Base-by-base conservation (phyloP, 2,888 invertebrate species). In the Ormyrus rosae region DNA sequence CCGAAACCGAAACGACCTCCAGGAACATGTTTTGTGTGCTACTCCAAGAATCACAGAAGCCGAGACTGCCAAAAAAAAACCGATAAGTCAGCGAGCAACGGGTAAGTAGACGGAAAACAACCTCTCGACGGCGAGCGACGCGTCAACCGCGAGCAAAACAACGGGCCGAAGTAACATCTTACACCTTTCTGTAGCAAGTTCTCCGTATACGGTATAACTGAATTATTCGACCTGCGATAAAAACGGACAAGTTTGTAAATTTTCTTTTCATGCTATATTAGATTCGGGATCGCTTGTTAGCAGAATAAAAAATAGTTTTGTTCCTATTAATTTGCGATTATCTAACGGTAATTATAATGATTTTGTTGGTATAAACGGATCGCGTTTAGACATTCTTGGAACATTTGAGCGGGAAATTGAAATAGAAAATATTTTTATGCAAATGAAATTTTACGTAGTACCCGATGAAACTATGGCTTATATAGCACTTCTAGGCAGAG, bases 1-100 rank as follows among this genome's bases (percentile, higher is more conserved):
- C 10, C 11, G 19, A 69, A 75, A 61, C 64, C 63, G 19, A 61
- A 51, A 55, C 13, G 80, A 48, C 71, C 65, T n/a, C 13, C 11
- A 34, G 79, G 79, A 11, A 51, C 82, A 0, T 79, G 79, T 53
- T 82, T 80, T n/a, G 8, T 10, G 6, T 76, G 76, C n/a, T 61
- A 73, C n/a, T 60, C 55, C 6, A 67, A 19, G 50, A 72, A 60
- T 13, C 82, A 80, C 50, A 53, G 13, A 11, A 50, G 58, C 13
- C 50, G 45, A 34, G 60, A 80, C 56, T 76, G 80, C 50, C 51
- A 63, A 58, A 75, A 70, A 70, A 70, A 56, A 53, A 60, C 34
- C 45, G 2, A 45, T 0, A 2, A 10, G 45, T 2, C 45, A 61
- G 11, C 7, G 4, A 61, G 8, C 9, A 61, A n/a, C 13, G 34